These are phyloP conservation scores for Cyphomyrus plagiostoma DNA, from an alignment of 2,113 vertebrate genomes.

Conservation along the genomic window DNA sequence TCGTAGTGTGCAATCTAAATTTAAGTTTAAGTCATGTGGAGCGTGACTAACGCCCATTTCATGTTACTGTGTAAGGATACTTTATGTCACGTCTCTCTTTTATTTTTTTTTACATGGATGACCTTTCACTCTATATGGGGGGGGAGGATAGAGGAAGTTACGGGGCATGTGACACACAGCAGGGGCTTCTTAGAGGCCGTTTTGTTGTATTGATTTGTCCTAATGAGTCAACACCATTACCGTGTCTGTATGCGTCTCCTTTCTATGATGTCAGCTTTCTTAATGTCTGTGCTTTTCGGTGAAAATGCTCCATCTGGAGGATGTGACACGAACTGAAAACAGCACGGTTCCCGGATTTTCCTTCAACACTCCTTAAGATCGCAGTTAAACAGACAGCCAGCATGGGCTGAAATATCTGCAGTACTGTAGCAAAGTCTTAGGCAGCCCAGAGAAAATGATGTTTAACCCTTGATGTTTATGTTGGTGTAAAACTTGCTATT, in stretches of 20 bases:
- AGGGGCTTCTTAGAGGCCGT: background rate
- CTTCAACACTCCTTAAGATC: background rate
- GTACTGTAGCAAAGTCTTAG: background rate
- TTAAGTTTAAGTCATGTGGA: background rate
- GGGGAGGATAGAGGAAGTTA: background rate
- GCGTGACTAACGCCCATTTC: background rate
- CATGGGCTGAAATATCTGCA: background rate
- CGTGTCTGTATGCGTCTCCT: background rate
- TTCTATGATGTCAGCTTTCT: background rate
- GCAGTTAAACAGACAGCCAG: background rate
- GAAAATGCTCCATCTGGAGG: background rate
- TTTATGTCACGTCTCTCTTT: background rate
- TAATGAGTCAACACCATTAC: background rate
- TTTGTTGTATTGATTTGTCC: background rate
- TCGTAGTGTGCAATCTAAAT: background rate
- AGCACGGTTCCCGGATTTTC: background rate
- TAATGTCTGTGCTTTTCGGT: background rate
- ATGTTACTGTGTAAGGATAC: background rate
- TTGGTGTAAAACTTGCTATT: background rate
- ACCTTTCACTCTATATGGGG: background rate
- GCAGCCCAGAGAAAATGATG: background rate
- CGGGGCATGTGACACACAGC: background rate
- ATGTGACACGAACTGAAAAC: background rate
- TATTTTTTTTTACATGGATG: background rate
- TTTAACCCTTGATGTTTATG: background rate